Evolutionary conservation across 2,888 invertebrate genomes (phyloP), one percentile per base, ranked within the genome.

Genomic region (Entomobrya multifasciata): DNA sequence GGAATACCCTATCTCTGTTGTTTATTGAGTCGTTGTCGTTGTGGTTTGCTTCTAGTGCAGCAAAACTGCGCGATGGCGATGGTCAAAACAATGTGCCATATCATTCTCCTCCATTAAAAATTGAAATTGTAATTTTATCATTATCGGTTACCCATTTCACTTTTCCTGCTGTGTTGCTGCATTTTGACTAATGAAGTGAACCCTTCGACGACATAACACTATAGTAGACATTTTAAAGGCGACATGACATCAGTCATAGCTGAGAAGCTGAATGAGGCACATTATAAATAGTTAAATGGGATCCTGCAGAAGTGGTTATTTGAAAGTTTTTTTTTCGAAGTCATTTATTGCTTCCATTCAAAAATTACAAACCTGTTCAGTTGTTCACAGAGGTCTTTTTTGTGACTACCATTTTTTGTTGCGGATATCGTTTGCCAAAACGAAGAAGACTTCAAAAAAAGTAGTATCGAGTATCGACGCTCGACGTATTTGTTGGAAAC

Each of bases 91-190:
- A 52, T 52, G 52, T 52, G 52, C 52, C 5, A 20, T 22, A 55
- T 22, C 55, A 55, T 55, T 52, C 52, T 17, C 52, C 52, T 17
- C 52, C 22, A 22, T 55, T 22, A 22, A 55, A 17, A n/a, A 15
- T 11, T 52, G 15, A 17, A 52, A 52, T 36, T 6, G 36, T 36
- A 36, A 36, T 36, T 36, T 52, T 20, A 72, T 72, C 67, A 44
- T 67, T 44, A 44, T 67, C 52, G 25, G 30, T 36, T 70, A 60
- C 44, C 47, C 85, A 70, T 85, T 85, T 85, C 85, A 85, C 85
- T 85, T 85, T 84, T 49, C 44, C 65, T 36, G 52, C 47, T 65
- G 65, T 67, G 25, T 41, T 5, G 20, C n/a, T 17, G n/a, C 17
- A 17, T 67, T 30, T 67, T 4, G 11, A 4, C 10, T 27, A 17